Percentiles rank a stretch among this genome's conserved stretches.
Conservation (phyloP, 2,888 invertebrate species). For the Ichneumon xanthorius region DNA sequence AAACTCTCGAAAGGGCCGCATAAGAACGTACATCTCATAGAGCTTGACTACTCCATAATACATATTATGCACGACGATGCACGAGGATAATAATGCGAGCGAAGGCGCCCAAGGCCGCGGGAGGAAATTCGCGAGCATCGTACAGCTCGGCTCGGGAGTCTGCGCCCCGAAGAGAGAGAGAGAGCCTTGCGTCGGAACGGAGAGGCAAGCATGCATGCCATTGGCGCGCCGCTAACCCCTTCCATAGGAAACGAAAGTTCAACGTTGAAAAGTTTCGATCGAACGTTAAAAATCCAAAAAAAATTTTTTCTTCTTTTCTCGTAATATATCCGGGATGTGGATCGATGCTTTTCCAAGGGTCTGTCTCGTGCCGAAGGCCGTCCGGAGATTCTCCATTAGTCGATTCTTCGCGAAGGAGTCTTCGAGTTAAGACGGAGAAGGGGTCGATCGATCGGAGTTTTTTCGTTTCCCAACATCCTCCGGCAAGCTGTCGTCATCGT, state of each 20-base stretch:
- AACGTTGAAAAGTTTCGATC: conserved; percentile 56
- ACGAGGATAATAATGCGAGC: conserved; percentile 62
- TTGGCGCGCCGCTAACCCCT: conserved; percentile 41
- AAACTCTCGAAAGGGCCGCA: conserved; percentile 49
- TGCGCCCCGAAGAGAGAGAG: conserved; percentile 1
- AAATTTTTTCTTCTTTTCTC: conserved; percentile 9
- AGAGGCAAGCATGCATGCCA: conserved; percentile 8
- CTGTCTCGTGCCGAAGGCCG: not conserved
- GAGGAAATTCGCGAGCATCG: conserved; percentile 33
- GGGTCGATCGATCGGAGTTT: not conserved
- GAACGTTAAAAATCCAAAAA: conserved; percentile 19
- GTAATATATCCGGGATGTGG: conserved; percentile 35
- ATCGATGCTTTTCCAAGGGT: conserved; percentile 19
- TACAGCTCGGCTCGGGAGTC: conserved; percentile 4
- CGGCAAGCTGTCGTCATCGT: conserved; percentile 34
- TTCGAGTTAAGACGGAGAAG: not conserved
- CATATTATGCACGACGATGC: conserved; percentile 60
- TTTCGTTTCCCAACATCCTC: conserved; percentile 4
- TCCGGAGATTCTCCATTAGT: conserved; percentile 6
- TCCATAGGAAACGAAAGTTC: conserved; percentile 59
- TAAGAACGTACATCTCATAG: not conserved
- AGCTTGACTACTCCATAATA: conserved; percentile 48
- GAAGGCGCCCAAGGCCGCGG: conserved; percentile 61
- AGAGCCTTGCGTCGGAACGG: conserved; percentile 1
- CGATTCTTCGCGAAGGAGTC: not conserved